A percentile compares a stretch with the other conserved stretches of the same genome.
Conservation (phyloP, 1,140 invertebrate species). For the Scaptomyza graminum region DNA sequence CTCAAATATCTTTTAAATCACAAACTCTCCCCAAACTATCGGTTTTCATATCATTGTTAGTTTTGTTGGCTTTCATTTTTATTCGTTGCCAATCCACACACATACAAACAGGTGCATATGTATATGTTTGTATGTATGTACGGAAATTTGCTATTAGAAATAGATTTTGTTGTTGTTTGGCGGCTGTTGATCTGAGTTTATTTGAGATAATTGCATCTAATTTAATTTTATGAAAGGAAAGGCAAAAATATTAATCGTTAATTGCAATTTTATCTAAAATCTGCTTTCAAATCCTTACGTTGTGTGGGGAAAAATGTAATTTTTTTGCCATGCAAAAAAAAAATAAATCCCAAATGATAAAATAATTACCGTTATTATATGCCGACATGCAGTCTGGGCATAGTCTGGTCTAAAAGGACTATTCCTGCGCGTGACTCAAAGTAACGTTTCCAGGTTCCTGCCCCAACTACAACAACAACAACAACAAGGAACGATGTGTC, state of each 20-base stretch:
- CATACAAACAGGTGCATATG: neutral
- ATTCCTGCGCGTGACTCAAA: slow-evolving; percentile 22
- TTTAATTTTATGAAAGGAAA: neutral
- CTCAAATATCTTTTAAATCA: slow-evolving; percentile 16
- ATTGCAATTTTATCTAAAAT: slow-evolving; percentile 6
- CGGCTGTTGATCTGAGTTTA: slow-evolving; percentile 15
- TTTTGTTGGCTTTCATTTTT: slow-evolving; percentile 14
- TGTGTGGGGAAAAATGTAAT: neutral
- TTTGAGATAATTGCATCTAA: neutral
- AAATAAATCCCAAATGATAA: slow-evolving; percentile 3
- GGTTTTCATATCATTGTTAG: neutral
- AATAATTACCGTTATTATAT: slow-evolving; percentile 3
- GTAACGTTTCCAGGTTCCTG: neutral
- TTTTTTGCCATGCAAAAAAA: neutral
- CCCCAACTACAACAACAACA: slow-evolving; percentile 4
- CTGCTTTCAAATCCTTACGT: neutral
- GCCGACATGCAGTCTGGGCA: slow-evolving; percentile 30
- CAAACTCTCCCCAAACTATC: slow-evolving; percentile 11
- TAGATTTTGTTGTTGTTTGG: slow-evolving; percentile 14
- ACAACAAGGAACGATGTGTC: slow-evolving; percentile 21
- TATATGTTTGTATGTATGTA: neutral
- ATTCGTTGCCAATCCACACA: neutral
- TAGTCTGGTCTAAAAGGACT: slow-evolving; percentile 10
- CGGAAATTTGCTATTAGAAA: neutral
- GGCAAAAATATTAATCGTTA: neutral